These are phyloP conservation scores for Brachyalestes nurse DNA, from an alignment of 2,797 vertebrate genomes.

Conservation along the genomic window DNA sequence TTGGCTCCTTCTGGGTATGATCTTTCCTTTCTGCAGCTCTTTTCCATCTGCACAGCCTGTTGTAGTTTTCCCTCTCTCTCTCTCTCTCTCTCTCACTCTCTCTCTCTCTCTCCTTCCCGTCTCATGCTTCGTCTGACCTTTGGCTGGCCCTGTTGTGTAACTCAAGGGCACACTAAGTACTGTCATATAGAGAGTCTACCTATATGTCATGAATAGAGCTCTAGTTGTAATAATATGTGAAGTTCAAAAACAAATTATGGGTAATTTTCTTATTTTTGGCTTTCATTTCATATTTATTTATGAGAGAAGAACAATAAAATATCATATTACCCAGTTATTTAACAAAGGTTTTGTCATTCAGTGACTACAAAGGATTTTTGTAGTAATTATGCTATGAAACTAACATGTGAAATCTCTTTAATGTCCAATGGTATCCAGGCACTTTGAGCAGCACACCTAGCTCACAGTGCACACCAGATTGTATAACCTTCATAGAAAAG, in stretches of 20 bases:
- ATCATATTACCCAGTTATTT: background rate
- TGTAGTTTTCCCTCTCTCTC: conserved; percentile 1
- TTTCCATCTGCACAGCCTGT: conserved; percentile 44
- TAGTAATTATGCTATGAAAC: too few relatives aligned
- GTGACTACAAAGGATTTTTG: too few relatives aligned
- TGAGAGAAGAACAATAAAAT: background rate
- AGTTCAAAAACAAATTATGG: background rate
- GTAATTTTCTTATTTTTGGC: background rate
- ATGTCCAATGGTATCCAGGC: too few relatives aligned
- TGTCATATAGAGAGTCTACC: conserved; percentile 13
- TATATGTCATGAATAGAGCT: background rate
- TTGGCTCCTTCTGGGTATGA: conserved; percentile 37
- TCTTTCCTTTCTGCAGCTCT: conserved; percentile 39
- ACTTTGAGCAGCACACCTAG: too few relatives aligned
- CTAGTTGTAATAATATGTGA: background rate
- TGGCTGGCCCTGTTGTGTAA: conserved; percentile 23
- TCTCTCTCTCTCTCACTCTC: conserved; percentile 18
- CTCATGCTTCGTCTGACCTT: conserved; percentile 50
- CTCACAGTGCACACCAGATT: too few relatives aligned
- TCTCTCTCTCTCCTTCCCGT: conserved; percentile 16
- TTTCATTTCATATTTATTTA: background rate
- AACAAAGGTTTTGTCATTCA: too few relatives aligned
- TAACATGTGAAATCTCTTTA: too few relatives aligned
- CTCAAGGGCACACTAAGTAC: conserved; percentile 16
- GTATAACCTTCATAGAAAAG: too few relatives aligned